Percentiles rank a stretch among this genome's conserved stretches.
These are phyloP conservation scores for Drosophila hydei DNA, from an alignment of 1,140 invertebrate genomes.

Conservation along the genomic window DNA sequence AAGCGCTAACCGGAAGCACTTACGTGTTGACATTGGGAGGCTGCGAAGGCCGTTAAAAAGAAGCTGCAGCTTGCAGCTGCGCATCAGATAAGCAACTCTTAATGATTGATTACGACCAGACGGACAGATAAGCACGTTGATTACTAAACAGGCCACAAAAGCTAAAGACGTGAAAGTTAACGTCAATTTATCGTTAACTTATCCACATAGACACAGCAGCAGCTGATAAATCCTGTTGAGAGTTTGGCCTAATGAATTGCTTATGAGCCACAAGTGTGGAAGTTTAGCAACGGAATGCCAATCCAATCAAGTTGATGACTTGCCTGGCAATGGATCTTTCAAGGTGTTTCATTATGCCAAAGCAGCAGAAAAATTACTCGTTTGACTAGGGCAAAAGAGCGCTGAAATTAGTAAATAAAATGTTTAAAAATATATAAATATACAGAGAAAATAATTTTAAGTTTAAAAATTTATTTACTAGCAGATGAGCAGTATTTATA, in stretches of 20 bases:
- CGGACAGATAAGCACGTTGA: constrained; percentile 56
- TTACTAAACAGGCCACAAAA: constrained; percentile 36
- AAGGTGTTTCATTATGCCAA: neutral
- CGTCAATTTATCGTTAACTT: constrained; percentile 33
- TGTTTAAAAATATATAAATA: too few species aligned
- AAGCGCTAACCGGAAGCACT: constrained; percentile 59
- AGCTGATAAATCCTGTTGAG: constrained; percentile 23
- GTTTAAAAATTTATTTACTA: too few species aligned
- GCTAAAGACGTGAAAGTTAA: constrained; percentile 41
- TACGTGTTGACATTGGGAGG: constrained; percentile 38
- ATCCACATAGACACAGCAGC: constrained; percentile 26
- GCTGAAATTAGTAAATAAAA: too few species aligned
- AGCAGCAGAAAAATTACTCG: neutral
- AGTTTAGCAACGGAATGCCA: neutral
- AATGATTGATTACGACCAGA: constrained; percentile 66
- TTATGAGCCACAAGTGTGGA: constrained; percentile 14
- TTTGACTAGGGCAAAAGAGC: neutral
- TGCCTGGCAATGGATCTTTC: neutral
- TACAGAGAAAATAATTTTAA: too few species aligned
- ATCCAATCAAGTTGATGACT: neutral
- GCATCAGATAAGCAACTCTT: constrained; percentile 58
- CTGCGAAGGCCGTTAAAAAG: constrained; percentile 28
- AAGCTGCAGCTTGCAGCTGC: constrained; percentile 14
- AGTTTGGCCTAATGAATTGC: constrained; percentile 37
- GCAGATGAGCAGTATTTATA: too few species aligned